Conservation (phyloP, 2,888 invertebrate species). For the Luperina nickerlii region DNA sequence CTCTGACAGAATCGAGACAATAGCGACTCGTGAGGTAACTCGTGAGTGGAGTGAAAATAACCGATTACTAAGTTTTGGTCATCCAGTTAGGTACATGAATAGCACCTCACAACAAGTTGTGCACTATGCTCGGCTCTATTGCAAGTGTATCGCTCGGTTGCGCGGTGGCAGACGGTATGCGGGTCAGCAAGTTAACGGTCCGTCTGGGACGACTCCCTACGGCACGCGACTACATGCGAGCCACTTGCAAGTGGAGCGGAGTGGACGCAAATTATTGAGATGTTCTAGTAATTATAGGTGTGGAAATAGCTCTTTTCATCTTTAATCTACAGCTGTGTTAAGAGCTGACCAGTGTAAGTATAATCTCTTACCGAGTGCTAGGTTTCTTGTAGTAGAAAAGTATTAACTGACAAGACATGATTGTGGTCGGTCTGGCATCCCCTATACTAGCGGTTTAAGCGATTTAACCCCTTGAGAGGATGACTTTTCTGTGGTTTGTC, state of each 20-base stretch:
- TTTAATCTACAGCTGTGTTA: not conserved
- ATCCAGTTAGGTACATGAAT: not conserved
- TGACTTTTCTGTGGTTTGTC: too few species aligned
- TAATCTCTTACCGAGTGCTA: not conserved
- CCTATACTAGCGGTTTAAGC: not conserved
- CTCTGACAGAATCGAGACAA: not conserved
- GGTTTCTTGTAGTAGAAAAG: not conserved
- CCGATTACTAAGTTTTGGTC: not conserved
- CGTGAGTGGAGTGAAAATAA: not conserved
- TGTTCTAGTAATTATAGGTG: not conserved
- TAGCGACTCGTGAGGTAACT: not conserved
- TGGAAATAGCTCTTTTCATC: not conserved
- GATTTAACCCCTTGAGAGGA: too few species aligned
- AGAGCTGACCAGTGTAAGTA: not conserved
- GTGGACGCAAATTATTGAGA: not conserved
- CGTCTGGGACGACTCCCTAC: constrained; percentile 27
- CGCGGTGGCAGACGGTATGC: constrained; percentile 37
- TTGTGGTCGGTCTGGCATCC: not conserved
- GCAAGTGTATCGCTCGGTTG: constrained; percentile 5
- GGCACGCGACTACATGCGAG: constrained; percentile 41
- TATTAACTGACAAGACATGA: not conserved
- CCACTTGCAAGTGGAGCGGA: constrained; percentile 26
- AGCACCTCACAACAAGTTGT: not conserved
- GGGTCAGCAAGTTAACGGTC: constrained; percentile 56
- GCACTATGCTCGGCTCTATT: not conserved